Conservation (phyloP, 2,888 invertebrate species). For the Carterocephalus palaemon region DNA sequence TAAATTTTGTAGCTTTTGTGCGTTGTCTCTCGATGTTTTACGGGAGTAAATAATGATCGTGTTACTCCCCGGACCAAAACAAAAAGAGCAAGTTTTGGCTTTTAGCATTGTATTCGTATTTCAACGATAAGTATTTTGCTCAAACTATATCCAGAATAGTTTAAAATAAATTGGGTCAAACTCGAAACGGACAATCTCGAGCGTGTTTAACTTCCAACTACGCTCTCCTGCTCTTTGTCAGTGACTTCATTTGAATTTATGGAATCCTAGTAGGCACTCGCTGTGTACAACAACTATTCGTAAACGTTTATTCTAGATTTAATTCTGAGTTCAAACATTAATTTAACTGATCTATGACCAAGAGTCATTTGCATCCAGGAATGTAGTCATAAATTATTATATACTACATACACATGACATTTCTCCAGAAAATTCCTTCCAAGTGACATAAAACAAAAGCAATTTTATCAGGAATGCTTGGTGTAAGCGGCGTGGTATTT, state of each 20-base stretch:
- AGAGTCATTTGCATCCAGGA: no score
- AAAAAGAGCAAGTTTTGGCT: constrained; percentile 8
- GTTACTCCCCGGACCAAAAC: neutral
- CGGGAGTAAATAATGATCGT: no score
- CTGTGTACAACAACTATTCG: no score
- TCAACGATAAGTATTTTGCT: constrained; percentile 3
- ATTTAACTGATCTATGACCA: no score
- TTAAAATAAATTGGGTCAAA: constrained; percentile 20
- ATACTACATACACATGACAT: neutral
- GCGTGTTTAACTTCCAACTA: constrained; percentile 8
- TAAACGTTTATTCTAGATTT: no score
- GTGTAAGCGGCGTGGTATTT: constrained; percentile 16
- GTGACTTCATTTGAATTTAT: no score
- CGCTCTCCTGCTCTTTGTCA: no score
- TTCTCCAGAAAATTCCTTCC: constrained; percentile 15
- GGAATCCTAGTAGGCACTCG: no score
- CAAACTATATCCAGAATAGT: constrained; percentile 10
- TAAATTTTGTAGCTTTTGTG: constrained; percentile 4
- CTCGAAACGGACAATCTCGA: constrained; percentile 7
- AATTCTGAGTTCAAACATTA: no score
- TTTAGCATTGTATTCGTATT: constrained; percentile 8
- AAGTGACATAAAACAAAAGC: constrained; percentile 22
- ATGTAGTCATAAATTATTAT: no score
- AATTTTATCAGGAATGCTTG: constrained; percentile 19
- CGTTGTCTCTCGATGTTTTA: constrained; percentile 5